phyloP scores from a whole-genome alignment of 2,113 vertebrate genomes.

The Sakesphorus luctuosus region DNA sequence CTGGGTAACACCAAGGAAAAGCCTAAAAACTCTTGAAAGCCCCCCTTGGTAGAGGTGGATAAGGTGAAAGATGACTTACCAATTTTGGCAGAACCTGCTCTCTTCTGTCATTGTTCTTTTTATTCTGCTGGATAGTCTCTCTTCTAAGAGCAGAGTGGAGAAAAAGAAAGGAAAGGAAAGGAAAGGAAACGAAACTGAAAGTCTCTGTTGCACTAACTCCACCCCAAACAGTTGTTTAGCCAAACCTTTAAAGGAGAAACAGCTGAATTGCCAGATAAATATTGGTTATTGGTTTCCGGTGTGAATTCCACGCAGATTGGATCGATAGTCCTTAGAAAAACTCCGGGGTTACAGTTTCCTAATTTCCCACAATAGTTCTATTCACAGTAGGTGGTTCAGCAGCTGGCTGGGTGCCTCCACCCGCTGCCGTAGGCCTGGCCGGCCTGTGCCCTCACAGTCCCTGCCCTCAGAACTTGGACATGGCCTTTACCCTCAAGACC shows the following conservation, averaged over 20 bases:
- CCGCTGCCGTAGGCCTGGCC: background rate
- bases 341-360: too few relatives aligned
- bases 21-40: background rate
- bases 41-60: background rate
- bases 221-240: background rate
- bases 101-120: background rate
- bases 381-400: background rate
- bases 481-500: background rate
- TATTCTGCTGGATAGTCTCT: background rate
- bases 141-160: background rate
- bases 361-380: background rate
- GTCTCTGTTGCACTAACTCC: background rate
- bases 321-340: background rate
- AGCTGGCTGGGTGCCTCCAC: background rate
- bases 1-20: background rate
- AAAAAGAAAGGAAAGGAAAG: background rate
- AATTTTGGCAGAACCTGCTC: constrained; percentile 29
- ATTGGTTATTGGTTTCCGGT: background rate
- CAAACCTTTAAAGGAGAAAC: constrained; percentile 2
- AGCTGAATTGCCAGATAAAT: background rate
- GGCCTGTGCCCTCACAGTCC: background rate
- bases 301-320: background rate
- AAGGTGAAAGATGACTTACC: background rate
- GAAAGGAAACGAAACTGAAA: background rate
- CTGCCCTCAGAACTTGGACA: background rate